Evolutionary conservation across 2,888 invertebrate genomes (phyloP), one percentile per base, ranked within the genome.

Genomic region (Mythimna ferrago): DNA sequence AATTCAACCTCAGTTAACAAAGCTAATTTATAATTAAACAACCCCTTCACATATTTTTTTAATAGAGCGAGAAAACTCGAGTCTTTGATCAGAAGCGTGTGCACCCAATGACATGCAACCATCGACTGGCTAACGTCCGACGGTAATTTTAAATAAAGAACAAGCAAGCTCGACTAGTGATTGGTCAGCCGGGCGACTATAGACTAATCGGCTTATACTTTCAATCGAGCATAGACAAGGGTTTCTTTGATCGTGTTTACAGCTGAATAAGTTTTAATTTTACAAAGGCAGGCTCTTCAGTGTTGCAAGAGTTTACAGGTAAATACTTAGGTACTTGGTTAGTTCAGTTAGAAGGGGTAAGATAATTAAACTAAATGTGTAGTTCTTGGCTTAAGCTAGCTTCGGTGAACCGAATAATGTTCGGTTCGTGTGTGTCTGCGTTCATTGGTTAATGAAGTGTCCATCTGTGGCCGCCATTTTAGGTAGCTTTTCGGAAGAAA

Each of bases 161-260:
- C 91, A 87, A 89, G 89, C 78, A 86, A 86, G 88, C 93, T 92
- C 82, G 86, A 87, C 88, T 91, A 90, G 88, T 92, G 90, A 93
- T 92, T 93, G 93, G 93, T 92, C 93, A 92, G 89, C 85, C 88
- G 89, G 81, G 86, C 82, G 90, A 76, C 90, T 92, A 92, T 88
- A 93, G 92, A 91, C 91, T 93, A 94, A 94, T 89, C 89, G 88
- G 92, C 92, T 92, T 92, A 91, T 88, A 88, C 91, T 89, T 89
- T 89, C 92, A 90, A 90, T 90, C 89, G 88, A 89, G 87, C 93
- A 91, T 88, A 89, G 88, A 88, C 84, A 87, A 87, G 76, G 77
- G 80, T n/a, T 81, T 68, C 93, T 94, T 94, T 94, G 94, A 94
- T 94, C 93, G 81, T 82, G 86, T 82, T 89, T 84, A 84, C 93